phyloP scores from a whole-genome alignment of 2,888 invertebrate genomes.

The Protophormia terraenovae region DNA sequence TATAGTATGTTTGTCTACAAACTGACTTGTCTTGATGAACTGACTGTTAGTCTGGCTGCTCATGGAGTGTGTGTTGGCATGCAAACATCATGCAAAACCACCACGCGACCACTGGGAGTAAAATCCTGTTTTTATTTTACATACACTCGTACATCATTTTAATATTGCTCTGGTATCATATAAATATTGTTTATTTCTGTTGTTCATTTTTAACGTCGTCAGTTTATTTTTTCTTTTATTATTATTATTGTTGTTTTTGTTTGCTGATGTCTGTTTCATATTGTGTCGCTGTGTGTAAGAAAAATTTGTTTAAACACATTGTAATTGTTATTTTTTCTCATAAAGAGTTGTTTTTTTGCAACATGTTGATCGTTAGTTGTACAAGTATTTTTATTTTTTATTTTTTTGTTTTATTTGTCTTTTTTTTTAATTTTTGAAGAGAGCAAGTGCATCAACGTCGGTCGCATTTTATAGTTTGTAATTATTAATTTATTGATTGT shows the following conservation, averaged over 20 bases:
- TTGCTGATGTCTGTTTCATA: constrained; percentile 22
- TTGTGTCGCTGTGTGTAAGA: constrained; percentile 43
- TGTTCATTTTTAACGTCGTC: constrained; percentile 19
- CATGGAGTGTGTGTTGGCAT: constrained; percentile 58
- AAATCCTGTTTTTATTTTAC: constrained; percentile 68
- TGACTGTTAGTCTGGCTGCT: constrained; percentile 18
- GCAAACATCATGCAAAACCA: constrained; percentile 63
- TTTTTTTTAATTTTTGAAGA: constrained; percentile 20
- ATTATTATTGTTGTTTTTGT: not conserved
- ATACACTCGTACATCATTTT: constrained; percentile 23
- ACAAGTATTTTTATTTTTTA: constrained; percentile 10
- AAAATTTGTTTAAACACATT: constrained; percentile 68
- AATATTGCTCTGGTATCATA: constrained; percentile 52
- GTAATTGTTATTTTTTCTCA: constrained; percentile 63
- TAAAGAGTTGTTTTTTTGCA: constrained; percentile 19
- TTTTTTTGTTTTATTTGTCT: constrained; percentile 21
- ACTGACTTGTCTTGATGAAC: constrained; percentile 11
- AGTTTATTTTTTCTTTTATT: not conserved
- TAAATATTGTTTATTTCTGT: constrained; percentile 53
- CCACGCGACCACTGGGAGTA: constrained; percentile 72
- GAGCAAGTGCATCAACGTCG: constrained; percentile 57
- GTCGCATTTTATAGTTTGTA: constrained; percentile 62
- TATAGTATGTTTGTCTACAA: too few relatives aligned
- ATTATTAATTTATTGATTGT: constrained; percentile 73
- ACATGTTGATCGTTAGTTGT: constrained; percentile 34